Evolutionary conservation across 2,113 vertebrate genomes (phyloP).

Genomic region (Plecotus auritus): DNA sequence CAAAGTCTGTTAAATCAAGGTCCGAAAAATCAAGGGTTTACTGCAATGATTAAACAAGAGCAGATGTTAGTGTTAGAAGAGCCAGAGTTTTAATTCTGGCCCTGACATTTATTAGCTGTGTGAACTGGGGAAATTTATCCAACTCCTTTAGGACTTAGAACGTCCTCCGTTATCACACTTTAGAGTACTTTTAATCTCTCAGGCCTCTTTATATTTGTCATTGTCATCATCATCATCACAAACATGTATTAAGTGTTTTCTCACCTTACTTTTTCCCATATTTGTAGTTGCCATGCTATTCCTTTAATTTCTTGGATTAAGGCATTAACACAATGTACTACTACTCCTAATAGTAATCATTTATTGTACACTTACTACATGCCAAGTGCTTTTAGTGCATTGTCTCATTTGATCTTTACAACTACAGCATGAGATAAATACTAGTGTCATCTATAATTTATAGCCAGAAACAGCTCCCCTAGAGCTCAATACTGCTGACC

Average conservation of each 20-base stretch:
- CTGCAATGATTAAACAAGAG: neutral
- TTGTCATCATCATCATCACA: neutral
- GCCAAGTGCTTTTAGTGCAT: slow-evolving; percentile 1
- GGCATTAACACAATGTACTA: neutral
- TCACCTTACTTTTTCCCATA: neutral
- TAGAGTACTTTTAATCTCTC: neutral
- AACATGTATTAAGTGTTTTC: neutral
- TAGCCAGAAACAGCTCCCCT: neutral
- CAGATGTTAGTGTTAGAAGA: neutral
- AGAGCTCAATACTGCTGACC: neutral
- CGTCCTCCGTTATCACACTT: neutral
- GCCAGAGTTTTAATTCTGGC: neutral
- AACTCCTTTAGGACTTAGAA: neutral
- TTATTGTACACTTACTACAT: neutral
- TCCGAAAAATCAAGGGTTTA: no score
- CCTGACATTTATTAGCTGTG: neutral
- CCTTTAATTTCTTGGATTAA: neutral
- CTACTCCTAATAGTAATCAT: neutral
- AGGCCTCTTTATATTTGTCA: neutral
- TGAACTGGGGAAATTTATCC: neutral
- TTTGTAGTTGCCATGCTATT: neutral
- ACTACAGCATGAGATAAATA: neutral
- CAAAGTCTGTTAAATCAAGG: no score
- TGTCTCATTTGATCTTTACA: slow-evolving; percentile 17
- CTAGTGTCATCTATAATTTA: slow-evolving; percentile 41